Base-by-base conservation (phyloP, 2,113 vertebrate species). In the Onychostruthus taczanowskii region DNA sequence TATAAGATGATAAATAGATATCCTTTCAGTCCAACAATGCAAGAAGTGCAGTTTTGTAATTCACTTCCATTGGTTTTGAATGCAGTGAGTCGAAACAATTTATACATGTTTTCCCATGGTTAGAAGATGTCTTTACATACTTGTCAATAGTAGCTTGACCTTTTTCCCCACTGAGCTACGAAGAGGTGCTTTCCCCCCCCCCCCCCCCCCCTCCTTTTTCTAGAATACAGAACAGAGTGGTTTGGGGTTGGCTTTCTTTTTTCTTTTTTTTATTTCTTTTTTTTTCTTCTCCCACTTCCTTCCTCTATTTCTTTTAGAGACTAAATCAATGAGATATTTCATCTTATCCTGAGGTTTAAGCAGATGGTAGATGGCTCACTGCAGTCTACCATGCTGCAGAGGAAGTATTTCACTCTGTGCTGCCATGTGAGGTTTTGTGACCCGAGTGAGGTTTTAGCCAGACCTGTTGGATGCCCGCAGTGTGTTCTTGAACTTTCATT, bases 1-100 rank as follows among this genome's bases (percentile, higher is more conserved):
- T 98, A 97, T 98, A 98, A 98, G 99, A 99, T 99, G 99, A 99
- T 99, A 99, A 99, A 99, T 99, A 99, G 98, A 98, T 98, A 98
- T 98, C 98, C 98, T 99, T 99, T 99, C 99, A 99, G 98, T 97
- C 97, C 97, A 97, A 98, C 98, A 99, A 99, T 98, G 97, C 98
- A 98, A 98, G 98, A 98, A 98, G 95, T 98, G 98, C 97, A 98
- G 98, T 98, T 98, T 97, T 97, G 97, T 98, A 97, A 98, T 97
- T 97, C 97, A 69, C 97, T 97, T 98, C 97, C 97, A 97, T 97
- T 97, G 97, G 96, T 86, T 97, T 96, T 98, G 98, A 98, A 98
- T 97, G 97, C 98, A 98, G 96, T 97, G 97, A 97, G 97, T 97
- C 95, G 95, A 98, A 98, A 97, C 96, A 97, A 97, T 98, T 98